Conservation (phyloP, 2,888 invertebrate species). For the Tineola bisselliella region DNA sequence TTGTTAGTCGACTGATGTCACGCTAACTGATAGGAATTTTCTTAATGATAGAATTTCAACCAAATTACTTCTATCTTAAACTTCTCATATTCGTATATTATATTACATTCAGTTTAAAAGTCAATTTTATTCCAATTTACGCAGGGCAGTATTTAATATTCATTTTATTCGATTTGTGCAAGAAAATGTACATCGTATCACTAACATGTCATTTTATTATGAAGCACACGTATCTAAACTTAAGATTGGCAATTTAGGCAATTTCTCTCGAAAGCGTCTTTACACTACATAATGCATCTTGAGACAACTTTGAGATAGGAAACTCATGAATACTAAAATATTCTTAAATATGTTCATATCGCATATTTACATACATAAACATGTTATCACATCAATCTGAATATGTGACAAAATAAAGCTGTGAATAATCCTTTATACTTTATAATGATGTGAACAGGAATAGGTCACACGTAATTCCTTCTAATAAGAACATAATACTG, state of each 20-base stretch:
- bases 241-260: neutral
- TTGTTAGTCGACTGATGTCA: slow-evolving; percentile 3
- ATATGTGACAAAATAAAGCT: neutral
- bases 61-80: too few species aligned
- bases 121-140: too few species aligned
- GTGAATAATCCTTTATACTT: neutral
- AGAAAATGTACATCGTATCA: too few species aligned
- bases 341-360: neutral
- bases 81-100: neutral
- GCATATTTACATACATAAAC: neutral
- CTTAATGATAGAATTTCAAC: neutral
- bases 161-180: too few species aligned
- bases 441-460: neutral
- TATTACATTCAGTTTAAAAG: too few species aligned
- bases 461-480: neutral
- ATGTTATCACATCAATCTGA: neutral
- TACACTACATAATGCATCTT: neutral
- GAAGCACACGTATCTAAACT: neutral
- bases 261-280: neutral
- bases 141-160: too few species aligned
- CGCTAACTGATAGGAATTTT: neutral
- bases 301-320: neutral
- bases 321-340: neutral
- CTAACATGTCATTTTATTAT: too few species aligned
- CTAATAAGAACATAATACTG: neutral